These are phyloP conservation scores for Vultur gryphus DNA, from an alignment of 2,797 vertebrate genomes.

Conservation along the genomic window DNA sequence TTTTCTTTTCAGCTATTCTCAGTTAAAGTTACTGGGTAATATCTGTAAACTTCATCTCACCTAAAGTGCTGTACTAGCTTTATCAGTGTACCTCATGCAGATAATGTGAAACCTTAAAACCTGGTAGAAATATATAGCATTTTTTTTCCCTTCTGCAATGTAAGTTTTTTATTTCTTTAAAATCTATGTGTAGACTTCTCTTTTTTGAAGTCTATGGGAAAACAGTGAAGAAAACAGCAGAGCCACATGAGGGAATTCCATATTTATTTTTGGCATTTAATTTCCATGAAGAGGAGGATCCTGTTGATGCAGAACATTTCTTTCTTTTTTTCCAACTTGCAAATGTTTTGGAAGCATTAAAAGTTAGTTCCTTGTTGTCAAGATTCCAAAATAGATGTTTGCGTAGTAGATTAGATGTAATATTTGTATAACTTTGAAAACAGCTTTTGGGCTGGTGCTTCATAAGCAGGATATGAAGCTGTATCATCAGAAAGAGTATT, in stretches of 20 bases:
- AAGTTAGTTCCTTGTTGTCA: slow-evolving; percentile 34
- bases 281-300: slow-evolving; percentile 41
- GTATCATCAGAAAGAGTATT: neutral
- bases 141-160: neutral
- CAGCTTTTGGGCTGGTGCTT: neutral
- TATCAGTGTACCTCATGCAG: neutral
- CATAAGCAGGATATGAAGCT: neutral
- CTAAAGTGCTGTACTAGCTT: neutral
- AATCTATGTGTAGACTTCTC: neutral
- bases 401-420: neutral
- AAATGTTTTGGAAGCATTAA: slow-evolving; percentile 32
- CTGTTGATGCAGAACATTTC: neutral
- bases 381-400: slow-evolving; percentile 10
- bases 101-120: neutral
- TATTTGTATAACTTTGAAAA: slow-evolving; percentile 10
- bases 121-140: neutral
- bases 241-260: slow-evolving; percentile 41
- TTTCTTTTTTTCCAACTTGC: neutral
- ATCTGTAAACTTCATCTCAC: neutral
- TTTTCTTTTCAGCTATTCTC: neutral
- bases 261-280: slow-evolving; percentile 31
- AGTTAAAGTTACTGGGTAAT: neutral
- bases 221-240: slow-evolving; percentile 11
- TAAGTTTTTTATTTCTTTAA: neutral
- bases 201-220: neutral